Base-by-base conservation (phyloP, 2,888 invertebrate genomes). In the Folsomia manolachei region DNA sequence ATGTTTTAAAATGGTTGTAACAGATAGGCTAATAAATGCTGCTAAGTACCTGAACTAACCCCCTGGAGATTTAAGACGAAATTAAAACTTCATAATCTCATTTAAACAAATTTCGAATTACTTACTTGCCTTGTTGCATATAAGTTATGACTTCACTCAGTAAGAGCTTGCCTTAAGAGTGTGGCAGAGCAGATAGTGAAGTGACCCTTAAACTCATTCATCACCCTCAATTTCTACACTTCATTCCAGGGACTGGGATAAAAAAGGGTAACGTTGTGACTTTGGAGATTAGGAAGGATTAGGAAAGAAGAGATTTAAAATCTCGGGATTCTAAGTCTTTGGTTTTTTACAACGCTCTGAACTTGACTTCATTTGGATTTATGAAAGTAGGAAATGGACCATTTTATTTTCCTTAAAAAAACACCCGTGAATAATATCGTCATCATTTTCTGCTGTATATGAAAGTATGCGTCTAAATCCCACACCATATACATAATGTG, bases 11-110 rank as follows among this genome's bases (percentile, higher is more conserved):
- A 39, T 39, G 39, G 7, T 39, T 39, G 39, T 39, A 39, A 39
- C 39, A 39, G 39, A 39, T 39, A 39, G 39, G 7, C 7, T 39
- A 39, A 39, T 39, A 39, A 39, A 39, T 39, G 39, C 39, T 39
- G 39, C 39, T 39, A 39, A 39, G 39, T 39, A 39, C 39, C 14
- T 14, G 39, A 39, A 60, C 21, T 39, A 56, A 63, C 39, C 69
- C 72, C 72, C 72, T 69, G 56, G 61, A 24, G 53, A 69, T 61
- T 39, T 60, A 27, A 11, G 63, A 69, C 51, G 72, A 64, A 66
- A 72, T 72, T 72, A 72, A 72, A 72, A 69, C 64, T 72, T 72
- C 69, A 72, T 72, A 69, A 72, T 72, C 64, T 72, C 69, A 69
- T 69, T 69, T 69, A 69, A 69, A 72, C 72, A 69, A 72, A 71